Evolutionary conservation across 2,113 vertebrate genomes (phyloP), one percentile per base, ranked within the genome.

Genomic region (Limnothrissa miodon): DNA sequence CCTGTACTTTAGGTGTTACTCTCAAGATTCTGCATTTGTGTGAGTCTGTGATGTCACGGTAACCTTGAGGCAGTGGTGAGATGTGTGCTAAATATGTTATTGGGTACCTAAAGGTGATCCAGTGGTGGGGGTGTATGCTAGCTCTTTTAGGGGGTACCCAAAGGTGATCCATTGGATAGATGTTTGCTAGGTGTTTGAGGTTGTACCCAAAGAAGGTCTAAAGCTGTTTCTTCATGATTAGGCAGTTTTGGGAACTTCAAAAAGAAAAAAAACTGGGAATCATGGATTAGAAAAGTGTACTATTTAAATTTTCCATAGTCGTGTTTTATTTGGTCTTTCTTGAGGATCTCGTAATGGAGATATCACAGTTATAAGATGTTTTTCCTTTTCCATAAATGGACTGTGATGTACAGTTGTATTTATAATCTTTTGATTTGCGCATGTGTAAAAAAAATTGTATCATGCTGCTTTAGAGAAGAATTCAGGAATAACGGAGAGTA

Each of bases 361-460:
- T 39, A 36, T 74, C 66, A 74, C 29, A 74, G 66, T 48, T 48
- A 15, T 36, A 13, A 74, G 33, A 36, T 13, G 66, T 36, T 74
- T 33, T 56, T 74, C 15, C 25, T 74, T 74, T 74, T 33, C 59
- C 59, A 13, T 33, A 36, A 36, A 29, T 74, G 15, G 66, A 33
- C 66, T 74, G 66, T 74, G 66, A 36, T 39, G 66, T 15, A 74
- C 2, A 74, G 66, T 66, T 66, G 25, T 74, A 74, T 74, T 74
- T 74, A 74, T 74, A 74, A 74, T 74, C 33, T 29, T 74, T 74
- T 33, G 66, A 33, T 74, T 11, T 33, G 66, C 29, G 66, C 66
- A 74, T 74, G 66, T 66, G 70, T 85, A 84, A 89, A 87, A 56
- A 81, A 53, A 80, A 78, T 87, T 80, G 82, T 46, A 86, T 89